phyloP scores from a whole-genome alignment of 1,140 invertebrate species.

The Diabrotica undecimpunctata region DNA sequence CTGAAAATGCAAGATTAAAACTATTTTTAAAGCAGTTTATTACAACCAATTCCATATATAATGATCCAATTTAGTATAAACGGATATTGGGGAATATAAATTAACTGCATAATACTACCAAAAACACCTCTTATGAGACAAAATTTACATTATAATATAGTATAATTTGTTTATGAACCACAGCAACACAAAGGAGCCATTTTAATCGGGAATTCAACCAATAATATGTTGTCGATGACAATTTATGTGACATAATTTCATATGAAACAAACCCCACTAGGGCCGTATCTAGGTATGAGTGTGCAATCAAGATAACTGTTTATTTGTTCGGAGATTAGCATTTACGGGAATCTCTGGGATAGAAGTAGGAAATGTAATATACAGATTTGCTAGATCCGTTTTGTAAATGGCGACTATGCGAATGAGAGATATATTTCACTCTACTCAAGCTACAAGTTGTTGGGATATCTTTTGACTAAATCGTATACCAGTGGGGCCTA shows the following conservation, averaged over 20 bases:
- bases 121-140: constrained; percentile 15
- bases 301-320: constrained; percentile 19
- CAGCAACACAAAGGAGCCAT: constrained; percentile 18
- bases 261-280: constrained; percentile 16
- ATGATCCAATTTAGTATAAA: background rate
- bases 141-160: constrained; percentile 13
- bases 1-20: too few relatives aligned
- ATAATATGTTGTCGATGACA: constrained; percentile 18
- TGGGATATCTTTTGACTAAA: background rate
- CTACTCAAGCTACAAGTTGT: background rate
- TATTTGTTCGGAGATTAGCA: constrained; percentile 21
- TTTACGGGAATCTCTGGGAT: constrained; percentile 5
- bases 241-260: constrained; percentile 18
- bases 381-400: background rate
- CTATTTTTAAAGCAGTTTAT: too few relatives aligned
- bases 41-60: too few relatives aligned
- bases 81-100: constrained; percentile 3
- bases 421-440: background rate
- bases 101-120: constrained; percentile 6
- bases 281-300: constrained; percentile 13
- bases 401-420: background rate
- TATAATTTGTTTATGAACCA: constrained; percentile 16
- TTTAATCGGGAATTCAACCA: constrained; percentile 13
- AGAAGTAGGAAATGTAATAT: constrained; percentile 4
- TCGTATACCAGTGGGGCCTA: too few relatives aligned